These are phyloP conservation scores for Crotalus helleri DNA, from an alignment of 2,113 vertebrate species.

Conservation along the genomic window DNA sequence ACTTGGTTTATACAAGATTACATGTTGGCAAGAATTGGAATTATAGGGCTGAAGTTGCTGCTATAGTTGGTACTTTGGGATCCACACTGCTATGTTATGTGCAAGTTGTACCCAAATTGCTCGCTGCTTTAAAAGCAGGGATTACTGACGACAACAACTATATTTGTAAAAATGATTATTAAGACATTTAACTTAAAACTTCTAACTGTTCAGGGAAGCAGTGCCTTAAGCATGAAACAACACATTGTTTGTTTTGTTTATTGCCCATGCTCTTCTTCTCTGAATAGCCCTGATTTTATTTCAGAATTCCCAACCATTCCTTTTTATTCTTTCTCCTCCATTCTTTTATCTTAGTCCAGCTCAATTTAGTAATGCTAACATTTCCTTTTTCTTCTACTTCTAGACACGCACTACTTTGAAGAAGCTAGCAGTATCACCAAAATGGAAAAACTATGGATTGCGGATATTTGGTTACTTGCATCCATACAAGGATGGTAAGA, in stretches of 20 bases:
- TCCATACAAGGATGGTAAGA: conserved; percentile 81
- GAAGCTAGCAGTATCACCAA: conserved; percentile 85
- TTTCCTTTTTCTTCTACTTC: conserved; percentile 2
- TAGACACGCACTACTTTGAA: conserved; percentile 82
- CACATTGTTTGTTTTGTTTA: not conserved
- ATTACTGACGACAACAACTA: not conserved
- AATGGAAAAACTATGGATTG: conserved; percentile 90
- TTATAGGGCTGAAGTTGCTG: not conserved
- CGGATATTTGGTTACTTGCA: conserved; percentile 94
- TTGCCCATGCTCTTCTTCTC: not conserved
- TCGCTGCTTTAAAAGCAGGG: not conserved
- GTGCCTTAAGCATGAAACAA: not conserved
- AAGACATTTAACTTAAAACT: not conserved
- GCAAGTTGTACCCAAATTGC: not conserved
- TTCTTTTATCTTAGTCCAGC: not conserved
- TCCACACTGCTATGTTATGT: not conserved
- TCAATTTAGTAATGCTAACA: not conserved
- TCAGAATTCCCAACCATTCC: not conserved
- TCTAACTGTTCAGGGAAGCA: not conserved
- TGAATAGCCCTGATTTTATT: not conserved
- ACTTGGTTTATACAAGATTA: not conserved
- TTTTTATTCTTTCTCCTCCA: not conserved
- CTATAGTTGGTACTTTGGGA: not conserved
- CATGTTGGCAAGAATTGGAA: not conserved
- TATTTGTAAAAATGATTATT: not conserved